Conservation (phyloP, 2,888 invertebrate species). For the Epirrhoe alternata region DNA sequence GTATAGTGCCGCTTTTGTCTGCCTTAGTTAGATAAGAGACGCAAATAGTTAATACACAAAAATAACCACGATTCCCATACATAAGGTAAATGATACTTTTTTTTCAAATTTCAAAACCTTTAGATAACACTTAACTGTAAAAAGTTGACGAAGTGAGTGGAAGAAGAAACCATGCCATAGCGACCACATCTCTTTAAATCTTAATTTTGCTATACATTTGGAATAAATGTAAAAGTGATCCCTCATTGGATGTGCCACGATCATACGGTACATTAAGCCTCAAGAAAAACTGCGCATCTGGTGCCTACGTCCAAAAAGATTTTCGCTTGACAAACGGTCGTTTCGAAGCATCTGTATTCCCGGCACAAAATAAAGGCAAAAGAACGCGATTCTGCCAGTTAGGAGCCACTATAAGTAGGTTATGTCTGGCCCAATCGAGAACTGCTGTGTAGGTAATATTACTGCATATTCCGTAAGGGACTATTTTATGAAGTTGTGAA, state of each 20-base stretch:
- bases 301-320: conserved; percentile 18
- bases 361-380: conserved; percentile 23
- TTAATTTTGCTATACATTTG: too few species aligned
- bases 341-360: conserved; percentile 25
- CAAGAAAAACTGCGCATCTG: conserved; percentile 27
- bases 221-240: too few species aligned
- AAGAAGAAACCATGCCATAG: too few species aligned
- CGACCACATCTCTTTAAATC: too few species aligned
- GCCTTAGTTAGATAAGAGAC: neutral
- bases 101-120: too few species aligned
- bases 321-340: conserved; percentile 19
- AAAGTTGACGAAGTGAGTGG: too few species aligned
- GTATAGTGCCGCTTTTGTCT: neutral
- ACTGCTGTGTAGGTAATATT: conserved; percentile 1
- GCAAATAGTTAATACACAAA: neutral
- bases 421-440: conserved; percentile 1
- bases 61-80: neutral
- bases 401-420: conserved; percentile 1
- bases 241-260: neutral
- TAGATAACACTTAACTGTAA: too few species aligned
- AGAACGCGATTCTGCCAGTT: conserved; percentile 3
- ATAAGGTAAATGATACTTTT: too few species aligned
- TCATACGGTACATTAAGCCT: conserved; percentile 12
- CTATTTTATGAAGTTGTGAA: neutral
- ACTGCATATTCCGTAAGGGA: conserved; percentile 1